Percentiles rank a stretch among this genome's conserved stretches.
phyloP scores from a whole-genome alignment of 1,140 invertebrate species.

The Brachionus calyciflorus region DNA sequence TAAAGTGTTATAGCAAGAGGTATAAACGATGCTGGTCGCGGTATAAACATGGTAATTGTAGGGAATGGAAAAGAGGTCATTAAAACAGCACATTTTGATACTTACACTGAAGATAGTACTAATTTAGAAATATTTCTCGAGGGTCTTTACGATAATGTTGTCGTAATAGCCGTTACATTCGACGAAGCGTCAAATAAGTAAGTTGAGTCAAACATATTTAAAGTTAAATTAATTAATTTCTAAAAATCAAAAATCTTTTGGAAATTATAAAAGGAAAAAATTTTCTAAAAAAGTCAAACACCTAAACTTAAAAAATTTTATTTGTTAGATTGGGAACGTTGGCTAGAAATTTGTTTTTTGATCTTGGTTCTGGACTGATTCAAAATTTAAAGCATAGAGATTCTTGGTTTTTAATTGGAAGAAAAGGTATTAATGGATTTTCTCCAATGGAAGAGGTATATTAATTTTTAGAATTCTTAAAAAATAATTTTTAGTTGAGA shows the following conservation, averaged over 20 bases:
- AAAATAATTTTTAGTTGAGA: not conserved
- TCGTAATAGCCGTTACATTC: slow-evolving; percentile 56
- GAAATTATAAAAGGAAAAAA: not conserved
- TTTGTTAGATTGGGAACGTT: slow-evolving; percentile 52
- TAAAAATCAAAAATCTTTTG: too few relatives aligned
- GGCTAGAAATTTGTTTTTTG: slow-evolving; percentile 59
- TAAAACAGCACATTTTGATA: slow-evolving; percentile 59
- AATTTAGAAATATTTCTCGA: slow-evolving; percentile 62
- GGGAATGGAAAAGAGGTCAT: slow-evolving; percentile 53
- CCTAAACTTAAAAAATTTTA: not conserved
- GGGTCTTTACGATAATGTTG: slow-evolving; percentile 56
- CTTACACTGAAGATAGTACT: slow-evolving; percentile 62
- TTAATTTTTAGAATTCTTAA: not conserved
- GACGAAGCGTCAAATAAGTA: slow-evolving; percentile 57
- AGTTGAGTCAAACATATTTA: too few relatives aligned
- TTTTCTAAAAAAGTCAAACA: not conserved
- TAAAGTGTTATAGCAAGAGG: slow-evolving; percentile 57
- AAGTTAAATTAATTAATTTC: not conserved
- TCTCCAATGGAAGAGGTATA: slow-evolving; percentile 63
- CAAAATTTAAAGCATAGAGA: slow-evolving; percentile 65
- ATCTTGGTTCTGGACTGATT: slow-evolving; percentile 63
- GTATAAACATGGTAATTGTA: slow-evolving; percentile 61
- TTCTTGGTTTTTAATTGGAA: slow-evolving; percentile 65
- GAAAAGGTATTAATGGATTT: slow-evolving; percentile 65
- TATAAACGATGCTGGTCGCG: slow-evolving; percentile 61